phyloP scores from a whole-genome alignment of 2,888 invertebrate species.

The Ethmia dodecea region DNA sequence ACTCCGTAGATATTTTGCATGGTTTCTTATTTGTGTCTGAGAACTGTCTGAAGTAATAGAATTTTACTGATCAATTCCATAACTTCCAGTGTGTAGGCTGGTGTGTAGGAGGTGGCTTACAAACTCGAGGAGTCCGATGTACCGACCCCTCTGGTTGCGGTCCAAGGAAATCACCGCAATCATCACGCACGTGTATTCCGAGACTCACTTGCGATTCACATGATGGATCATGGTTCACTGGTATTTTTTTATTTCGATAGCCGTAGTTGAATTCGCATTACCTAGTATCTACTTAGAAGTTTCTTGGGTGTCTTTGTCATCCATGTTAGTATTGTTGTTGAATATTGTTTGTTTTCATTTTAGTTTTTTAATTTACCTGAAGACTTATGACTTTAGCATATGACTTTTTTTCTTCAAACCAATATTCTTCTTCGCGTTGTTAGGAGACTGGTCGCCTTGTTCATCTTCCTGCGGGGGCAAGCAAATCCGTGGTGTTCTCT shows the following conservation, averaged over 20 bases:
- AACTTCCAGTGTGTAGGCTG: constrained; percentile 82
- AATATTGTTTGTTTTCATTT: no score
- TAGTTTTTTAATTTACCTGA: no score
- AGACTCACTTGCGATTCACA: constrained; percentile 80
- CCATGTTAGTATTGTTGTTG: no score
- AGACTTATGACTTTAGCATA: no score
- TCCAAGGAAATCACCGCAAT: constrained; percentile 76
- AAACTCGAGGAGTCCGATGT: constrained; percentile 84
- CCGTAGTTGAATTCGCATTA: no score
- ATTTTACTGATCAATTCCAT: no score
- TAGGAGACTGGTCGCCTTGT: constrained; percentile 73
- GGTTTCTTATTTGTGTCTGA: no score
- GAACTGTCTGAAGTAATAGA: no score
- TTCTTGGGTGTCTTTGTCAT: no score
- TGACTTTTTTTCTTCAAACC: no score
- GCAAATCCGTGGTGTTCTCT: constrained; percentile 83
- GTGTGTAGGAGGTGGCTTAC: constrained; percentile 85
- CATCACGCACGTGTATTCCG: constrained; percentile 80
- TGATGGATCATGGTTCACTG: constrained; percentile 89
- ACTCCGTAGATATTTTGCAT: no score
- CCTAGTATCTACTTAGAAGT: no score
- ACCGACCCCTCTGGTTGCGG: constrained; percentile 80
- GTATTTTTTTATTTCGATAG: constrained; percentile 49
- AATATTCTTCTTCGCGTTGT: not conserved
- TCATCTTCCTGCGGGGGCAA: constrained; percentile 73